Base-by-base conservation (phyloP, 2,888 invertebrate species). In the Linyphia triangularis region DNA sequence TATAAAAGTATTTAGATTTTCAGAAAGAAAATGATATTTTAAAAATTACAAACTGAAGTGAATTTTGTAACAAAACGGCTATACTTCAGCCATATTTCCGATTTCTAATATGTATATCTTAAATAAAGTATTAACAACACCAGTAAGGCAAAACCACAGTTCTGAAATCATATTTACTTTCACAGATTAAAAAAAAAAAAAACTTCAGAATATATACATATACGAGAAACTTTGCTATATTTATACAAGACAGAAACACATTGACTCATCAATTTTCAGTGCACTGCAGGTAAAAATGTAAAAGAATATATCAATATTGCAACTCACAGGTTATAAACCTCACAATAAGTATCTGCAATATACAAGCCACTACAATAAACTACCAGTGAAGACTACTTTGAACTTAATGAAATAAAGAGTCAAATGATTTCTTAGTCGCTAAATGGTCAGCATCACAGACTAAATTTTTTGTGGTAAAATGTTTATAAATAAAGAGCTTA, bases 221-320 rank as follows among this genome's bases (percentile, higher is more conserved):
- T 65, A 85, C 57, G 30, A 67, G 69, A 78, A 75, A 61, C 69
- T 67, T 85, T 19, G n/a, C 51, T 43, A 28, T 82, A 75, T 84
- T 78, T 67, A 85, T 85, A 85, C 85, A 78, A 61, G 33, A 78
- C 84, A 84, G 26, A 73, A 73, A 75, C 75, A 67, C 61, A 57
- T 57, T 69, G 37, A 51, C 70, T 78, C 70, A 65, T 78, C 84
- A 84, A 75, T 84, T 57, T 63, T 75, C 40, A 78, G 85, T 85
- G 85, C 85, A 85, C 43, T 69, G 77, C 69, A 77, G 85, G 85
- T 85, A 85, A 78, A 85, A 85, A 85, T 77, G 85, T 85, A 85
- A 85, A 85, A 85, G 85, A 85, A 85, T 85, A 85, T 85, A 85
- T 85, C 78, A 77, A 85, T 85, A 85, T 85, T 70, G 78, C 78